Base-by-base conservation (phyloP, 2,888 invertebrate genomes). In the Lamellibrachia columna region DNA sequence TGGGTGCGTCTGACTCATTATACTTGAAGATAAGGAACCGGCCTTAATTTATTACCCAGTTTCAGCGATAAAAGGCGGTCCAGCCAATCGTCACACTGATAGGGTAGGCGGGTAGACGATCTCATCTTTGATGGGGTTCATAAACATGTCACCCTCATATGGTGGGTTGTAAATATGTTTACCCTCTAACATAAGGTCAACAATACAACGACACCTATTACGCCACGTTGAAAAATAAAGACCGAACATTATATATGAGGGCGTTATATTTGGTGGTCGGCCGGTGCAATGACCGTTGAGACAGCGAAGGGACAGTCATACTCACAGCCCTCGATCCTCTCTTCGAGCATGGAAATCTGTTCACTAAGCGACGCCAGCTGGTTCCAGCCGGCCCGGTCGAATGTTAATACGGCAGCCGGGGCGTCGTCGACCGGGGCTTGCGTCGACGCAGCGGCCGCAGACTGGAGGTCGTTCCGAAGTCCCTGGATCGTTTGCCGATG, bases 281-380 rank as follows among this genome's bases (percentile, higher is more conserved):
- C 1, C 40, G 40, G 40, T 40, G 40, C 40, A 40, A 40, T 40
- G 40, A 40, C 40, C 40, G 40, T 40, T 40, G 40, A 40, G 40
- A 40, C 40, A 40, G 40, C 40, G 40, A 40, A 40, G 40, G 40
- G 40, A 40, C 40, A 11, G 2, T n/a, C 4, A n/a, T 75, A 75
- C 95, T 94, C 93, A 95, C 95, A 95, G 52, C 94, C 92, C 55
- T 94, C 94, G 52, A 95, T 93, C 40, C 94, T 93, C 91, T 95
- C 95, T 91, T 95, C 95, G 93, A 95, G 93, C n/a, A 95, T 93
- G 0, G 94, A 94, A 7, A 95, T 95, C 93, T 95, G 95, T 92
- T 94, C 93, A 92, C 95, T 95, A 8, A 95, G 94, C 6, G 95
- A 95, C 22, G 22, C 75, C 6, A 75, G 75, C 15, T 52, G 94